Evolutionary conservation across 2,797 vertebrate species (phyloP), one percentile per base, ranked within the genome.

Genomic region (Petrocephalus schoutedeni): DNA sequence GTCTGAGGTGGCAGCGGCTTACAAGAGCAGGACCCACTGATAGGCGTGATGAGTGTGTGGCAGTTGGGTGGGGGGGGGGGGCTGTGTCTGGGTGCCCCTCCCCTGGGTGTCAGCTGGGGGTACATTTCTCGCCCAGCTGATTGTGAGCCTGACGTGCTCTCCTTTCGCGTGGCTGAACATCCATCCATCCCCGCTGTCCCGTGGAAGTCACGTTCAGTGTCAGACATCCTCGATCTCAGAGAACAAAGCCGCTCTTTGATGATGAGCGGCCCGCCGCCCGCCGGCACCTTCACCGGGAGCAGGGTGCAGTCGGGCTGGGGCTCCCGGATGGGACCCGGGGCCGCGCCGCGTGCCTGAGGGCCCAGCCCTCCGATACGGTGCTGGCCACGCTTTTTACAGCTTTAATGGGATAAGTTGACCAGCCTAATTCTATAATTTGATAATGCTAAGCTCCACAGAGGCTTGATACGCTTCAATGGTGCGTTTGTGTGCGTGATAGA

Each of bases 341-440:
- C 28, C 10, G 5, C 9, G 45, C 45, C 32, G 56, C 41, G 3
- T 9, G 45, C 28, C 59, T 51, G 59, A 56, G 9, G n/a, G 82
- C 2, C 5, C 0, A 23, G 87, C 19, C 89, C 90, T 90, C 90
- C 59, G 88, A 90, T 89, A 87, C 90, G 90, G 71, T 21, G 32
- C 90, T 67, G 91, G 90, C 92, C 90, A 71, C 85, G 90, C 88
- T 23, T 93, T 94, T 93, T 93, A 93, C 93, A 90, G 91, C 89
- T 93, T 90, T 92, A 94, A 95, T 94, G 91, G 92, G 93, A 94
- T 94, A 92, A 94, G 91, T 92, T 93, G 91, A 91, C 92, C 67
- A 21, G 90, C 90, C 89, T 91, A 93, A 94, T 90, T 92, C 92
- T 92, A 91, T 94, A 92, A 94, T 94, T 93, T 94, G 92, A 94